Evolutionary conservation across 30 jellyfish, hydroid and myxozoan species (phyloP), one percentile per base, ranked within the genome.

Genomic region (Phacellophora camtschatica): DNA sequence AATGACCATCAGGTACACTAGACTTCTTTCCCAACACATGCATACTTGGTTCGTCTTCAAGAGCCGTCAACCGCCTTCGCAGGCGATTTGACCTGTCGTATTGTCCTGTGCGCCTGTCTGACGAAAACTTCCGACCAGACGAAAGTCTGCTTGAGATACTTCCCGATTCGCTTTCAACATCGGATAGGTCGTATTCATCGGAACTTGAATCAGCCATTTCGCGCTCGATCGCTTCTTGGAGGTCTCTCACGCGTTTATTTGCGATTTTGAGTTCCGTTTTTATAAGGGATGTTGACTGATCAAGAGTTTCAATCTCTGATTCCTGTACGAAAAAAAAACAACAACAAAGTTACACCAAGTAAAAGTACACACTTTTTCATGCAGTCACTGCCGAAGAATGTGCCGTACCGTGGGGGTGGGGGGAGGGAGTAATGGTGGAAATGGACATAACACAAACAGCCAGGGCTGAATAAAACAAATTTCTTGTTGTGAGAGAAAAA

Each of bases 141-240:
- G 91, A 80, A 2, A 80, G 66, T 16, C 78, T 83, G 76, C 91
- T 65, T 48, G 91, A 80, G 0, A 80, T 49, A 36, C 91, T 80
- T 5, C 74, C 91, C 19, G 84, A 1, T 32, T 80, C 91, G 41
- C 91, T 80, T 42, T 80, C 91, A 28, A 80, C 48, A 49, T 80
- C 91, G 9, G 91, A 80, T 3, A 80, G 59, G 49, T 80, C 91
- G 23, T 80, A 83, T 23, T 94, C 99, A 31, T 83, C 94, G 20
- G 89, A 78, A 58, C 88, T 70, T 2, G 95, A 87, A 24, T 87
- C 92, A 46, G 82, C 84, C 95, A 83, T 77, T 59, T 90, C 98
- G 13, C 87, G 77, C 69, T 93, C 99, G 8, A 94, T 48, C 28
- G 97, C 94, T 46, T 94, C 99, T 67, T 94, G 97, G 2, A 94